Percentiles rank a stretch among this genome's conserved stretches.
Conservation (phyloP, 2,113 vertebrate genomes). For the Telmatochromis sp. region DNA sequence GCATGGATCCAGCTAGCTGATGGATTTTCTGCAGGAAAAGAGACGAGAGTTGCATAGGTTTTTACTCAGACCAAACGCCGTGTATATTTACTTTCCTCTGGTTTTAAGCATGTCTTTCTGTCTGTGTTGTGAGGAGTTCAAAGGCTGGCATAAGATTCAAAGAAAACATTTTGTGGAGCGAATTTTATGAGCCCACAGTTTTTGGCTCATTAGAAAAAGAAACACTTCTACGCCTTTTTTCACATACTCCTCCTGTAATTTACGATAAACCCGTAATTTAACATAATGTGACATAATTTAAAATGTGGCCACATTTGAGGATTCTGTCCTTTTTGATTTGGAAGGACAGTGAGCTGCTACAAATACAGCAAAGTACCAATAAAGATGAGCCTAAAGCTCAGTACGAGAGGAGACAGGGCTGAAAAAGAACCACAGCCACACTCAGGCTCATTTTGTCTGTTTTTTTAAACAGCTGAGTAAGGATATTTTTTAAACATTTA, state of each 20-base stretch:
- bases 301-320: neutral
- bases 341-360: neutral
- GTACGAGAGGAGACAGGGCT: neutral
- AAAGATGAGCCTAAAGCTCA: neutral
- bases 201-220: slow-evolving; percentile 19
- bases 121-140: neutral
- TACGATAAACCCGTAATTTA: neutral
- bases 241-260: neutral
- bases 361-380: neutral
- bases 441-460: neutral
- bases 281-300: neutral
- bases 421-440: neutral
- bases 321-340: neutral
- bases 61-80: neutral
- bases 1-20: slow-evolving; percentile 65
- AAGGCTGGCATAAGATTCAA: neutral
- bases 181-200: slow-evolving; percentile 9
- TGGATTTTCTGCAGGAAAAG: slow-evolving; percentile 43
- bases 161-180: neutral
- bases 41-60: neutral
- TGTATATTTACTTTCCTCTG: neutral
- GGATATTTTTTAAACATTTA: neutral
- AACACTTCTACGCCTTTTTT: neutral
- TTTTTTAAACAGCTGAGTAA: neutral
- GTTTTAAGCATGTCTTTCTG: neutral